Base-by-base conservation (phyloP, 1,140 invertebrate genomes). In the Magallana angulata region DNA sequence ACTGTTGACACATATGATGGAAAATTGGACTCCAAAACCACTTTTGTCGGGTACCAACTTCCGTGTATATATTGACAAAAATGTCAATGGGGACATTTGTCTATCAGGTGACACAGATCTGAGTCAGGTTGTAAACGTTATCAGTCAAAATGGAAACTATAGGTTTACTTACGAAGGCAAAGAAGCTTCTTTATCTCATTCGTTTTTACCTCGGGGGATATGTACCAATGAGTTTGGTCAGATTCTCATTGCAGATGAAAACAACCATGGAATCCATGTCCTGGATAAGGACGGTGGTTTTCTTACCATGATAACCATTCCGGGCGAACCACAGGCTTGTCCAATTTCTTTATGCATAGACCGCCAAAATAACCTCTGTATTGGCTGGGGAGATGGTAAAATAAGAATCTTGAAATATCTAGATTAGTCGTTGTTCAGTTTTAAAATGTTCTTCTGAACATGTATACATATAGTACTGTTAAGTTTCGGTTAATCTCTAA, bases 81-180 rank as follows among this genome's bases (percentile, higher is more conserved):
- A 71, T 24, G 18, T 71, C 24, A 71, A 71, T 71, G 68, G 68
- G 6, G 68, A 71, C 36, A 71, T 71, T 7, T 71, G 68, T 30
- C 18, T 71, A 11, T 71, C 18, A 36, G 36, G 36, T 24, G 18
- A 24, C 18, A 24, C 18, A 24, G 18, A 24, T 24, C 18, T 24
- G n/a, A 68, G 6, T 9, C n/a, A 24, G 9, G 18, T 71, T 24
- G 68, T 71, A 24, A 11, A 30, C 18, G 68, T 71, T 7, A 24
- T 24, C 18, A 24, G n/a, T 71, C 11, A 18, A 18, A 30, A 71
- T 24, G n/a, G n/a, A 8, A 1, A 24, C 4, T 18, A 24, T 71
- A 18, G 68, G 12, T 71, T 71, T 30, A 9, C 68, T 30, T 48
- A 48, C 36, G 36, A 48, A 48, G 36, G 36, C 1, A 48, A 48